A percentile compares a stretch with the other conserved stretches of the same genome.
phyloP scores from a whole-genome alignment of 2,113 vertebrate genomes.

The Myodes glareolus region DNA sequence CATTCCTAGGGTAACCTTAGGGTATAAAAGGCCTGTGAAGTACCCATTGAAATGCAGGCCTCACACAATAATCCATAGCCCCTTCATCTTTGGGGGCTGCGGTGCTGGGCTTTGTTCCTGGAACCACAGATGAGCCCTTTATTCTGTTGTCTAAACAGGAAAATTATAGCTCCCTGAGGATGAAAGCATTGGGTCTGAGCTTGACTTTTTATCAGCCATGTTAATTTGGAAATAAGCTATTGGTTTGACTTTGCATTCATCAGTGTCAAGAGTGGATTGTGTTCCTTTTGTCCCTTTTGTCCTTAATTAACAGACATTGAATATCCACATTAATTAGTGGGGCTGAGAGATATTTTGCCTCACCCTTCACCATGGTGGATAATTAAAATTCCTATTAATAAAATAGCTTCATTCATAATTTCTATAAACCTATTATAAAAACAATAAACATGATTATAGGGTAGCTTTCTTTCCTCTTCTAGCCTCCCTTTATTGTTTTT shows the following conservation, averaged over 20 bases:
- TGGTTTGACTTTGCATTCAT: constrained; percentile 92
- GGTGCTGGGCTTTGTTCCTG: constrained; percentile 75
- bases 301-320: constrained; percentile 96
- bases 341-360: constrained; percentile 94
- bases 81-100: constrained; percentile 36
- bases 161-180: constrained; percentile 77
- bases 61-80: constrained; percentile 69
- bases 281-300: constrained; percentile 92
- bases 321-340: constrained; percentile 95
- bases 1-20: neutral
- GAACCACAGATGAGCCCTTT: constrained; percentile 57
- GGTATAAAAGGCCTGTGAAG: constrained; percentile 34
- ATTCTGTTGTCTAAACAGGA: constrained; percentile 71
- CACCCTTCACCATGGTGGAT: constrained; percentile 91
- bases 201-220: constrained; percentile 89
- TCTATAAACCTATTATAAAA: constrained; percentile 88
- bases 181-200: constrained; percentile 75
- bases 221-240: constrained; percentile 92
- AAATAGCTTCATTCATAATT: constrained; percentile 91
- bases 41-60: constrained; percentile 65
- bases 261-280: constrained; percentile 89
- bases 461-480: constrained; percentile 35
- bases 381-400: constrained; percentile 96
- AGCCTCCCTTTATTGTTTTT: constrained; percentile 45
- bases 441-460: constrained; percentile 80